Evolutionary conservation across 2,888 invertebrate species (phyloP).

Genomic region (Spialia ferax): DNA sequence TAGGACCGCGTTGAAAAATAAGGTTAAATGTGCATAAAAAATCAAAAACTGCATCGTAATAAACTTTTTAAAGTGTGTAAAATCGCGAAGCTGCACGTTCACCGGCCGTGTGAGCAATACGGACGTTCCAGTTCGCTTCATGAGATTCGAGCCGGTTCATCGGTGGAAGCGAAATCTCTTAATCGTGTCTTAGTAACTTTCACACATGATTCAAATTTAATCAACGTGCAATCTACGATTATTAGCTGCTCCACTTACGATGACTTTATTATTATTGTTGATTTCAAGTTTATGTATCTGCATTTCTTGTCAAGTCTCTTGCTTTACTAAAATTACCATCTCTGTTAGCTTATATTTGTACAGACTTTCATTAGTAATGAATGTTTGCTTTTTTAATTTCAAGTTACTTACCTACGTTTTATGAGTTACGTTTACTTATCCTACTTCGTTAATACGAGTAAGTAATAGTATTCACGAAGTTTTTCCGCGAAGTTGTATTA

Average conservation of each 20-base stretch:
- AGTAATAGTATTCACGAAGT: too few species aligned
- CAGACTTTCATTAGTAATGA: neutral
- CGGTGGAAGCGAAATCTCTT: constrained; percentile 63
- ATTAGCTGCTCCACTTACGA: constrained; percentile 10
- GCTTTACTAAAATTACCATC: neutral
- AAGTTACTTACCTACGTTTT: neutral
- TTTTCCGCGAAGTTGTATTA: neutral
- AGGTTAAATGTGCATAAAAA: constrained; percentile 4
- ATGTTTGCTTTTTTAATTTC: neutral
- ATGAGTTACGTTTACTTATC: neutral
- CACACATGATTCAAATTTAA: constrained; percentile 53
- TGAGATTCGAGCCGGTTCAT: constrained; percentile 73
- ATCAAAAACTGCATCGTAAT: constrained; percentile 21
- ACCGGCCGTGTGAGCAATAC: constrained; percentile 66
- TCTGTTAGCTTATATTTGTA: neutral
- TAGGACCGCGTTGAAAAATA: constrained; percentile 27
- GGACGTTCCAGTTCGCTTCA: constrained; percentile 69
- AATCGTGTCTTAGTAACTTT: constrained; percentile 60
- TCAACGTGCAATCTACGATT: constrained; percentile 4
- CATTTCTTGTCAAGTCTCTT: neutral
- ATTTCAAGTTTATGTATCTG: neutral
- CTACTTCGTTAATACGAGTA: neutral
- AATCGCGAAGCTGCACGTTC: constrained; percentile 58
- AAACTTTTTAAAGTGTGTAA: constrained; percentile 8
- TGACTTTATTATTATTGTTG: constrained; percentile 10